These are phyloP conservation scores for Spicauda simplicius DNA, from an alignment of 2,888 invertebrate genomes.

Conservation along the genomic window DNA sequence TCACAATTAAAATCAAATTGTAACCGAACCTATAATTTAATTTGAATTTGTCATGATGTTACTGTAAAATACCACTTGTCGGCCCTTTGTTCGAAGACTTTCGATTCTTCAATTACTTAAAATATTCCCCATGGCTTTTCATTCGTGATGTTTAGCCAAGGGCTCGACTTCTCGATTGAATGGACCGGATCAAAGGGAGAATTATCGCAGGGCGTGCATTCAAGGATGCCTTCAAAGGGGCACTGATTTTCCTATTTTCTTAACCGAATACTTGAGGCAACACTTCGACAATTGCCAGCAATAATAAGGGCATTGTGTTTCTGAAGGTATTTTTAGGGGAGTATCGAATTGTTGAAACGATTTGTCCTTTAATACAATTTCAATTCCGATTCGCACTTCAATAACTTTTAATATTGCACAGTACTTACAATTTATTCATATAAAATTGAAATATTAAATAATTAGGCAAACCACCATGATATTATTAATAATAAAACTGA, in stretches of 20 bases:
- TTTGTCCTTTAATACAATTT: background rate
- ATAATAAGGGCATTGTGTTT: conserved; percentile 29
- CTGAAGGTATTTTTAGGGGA: conserved; percentile 20
- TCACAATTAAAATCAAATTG: conserved; percentile 48
- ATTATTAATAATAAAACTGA: too few relatives aligned
- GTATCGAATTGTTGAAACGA: background rate
- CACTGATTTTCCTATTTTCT: conserved; percentile 76
- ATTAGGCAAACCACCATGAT: too few relatives aligned
- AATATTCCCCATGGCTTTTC: conserved; percentile 80
- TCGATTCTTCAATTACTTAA: conserved; percentile 80
- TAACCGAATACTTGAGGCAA: conserved; percentile 42
- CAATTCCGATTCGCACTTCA: too few relatives aligned
- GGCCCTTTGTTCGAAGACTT: conserved; percentile 69
- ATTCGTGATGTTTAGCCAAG: conserved; percentile 82
- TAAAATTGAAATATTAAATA: too few relatives aligned
- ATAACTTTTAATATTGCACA: too few relatives aligned
- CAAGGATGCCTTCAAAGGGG: conserved; percentile 73
- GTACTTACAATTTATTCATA: too few relatives aligned
- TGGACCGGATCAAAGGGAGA: conserved; percentile 80
- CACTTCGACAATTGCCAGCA: conserved; percentile 31
- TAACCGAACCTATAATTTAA: conserved; percentile 47
- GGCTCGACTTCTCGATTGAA: conserved; percentile 82
- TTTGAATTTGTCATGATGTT: conserved; percentile 44
- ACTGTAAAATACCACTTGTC: conserved; percentile 51
- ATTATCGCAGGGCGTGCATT: conserved; percentile 78